These are phyloP conservation scores for Triplophysa bombifrons DNA, from an alignment of 2,797 vertebrate species.

Conservation along the genomic window DNA sequence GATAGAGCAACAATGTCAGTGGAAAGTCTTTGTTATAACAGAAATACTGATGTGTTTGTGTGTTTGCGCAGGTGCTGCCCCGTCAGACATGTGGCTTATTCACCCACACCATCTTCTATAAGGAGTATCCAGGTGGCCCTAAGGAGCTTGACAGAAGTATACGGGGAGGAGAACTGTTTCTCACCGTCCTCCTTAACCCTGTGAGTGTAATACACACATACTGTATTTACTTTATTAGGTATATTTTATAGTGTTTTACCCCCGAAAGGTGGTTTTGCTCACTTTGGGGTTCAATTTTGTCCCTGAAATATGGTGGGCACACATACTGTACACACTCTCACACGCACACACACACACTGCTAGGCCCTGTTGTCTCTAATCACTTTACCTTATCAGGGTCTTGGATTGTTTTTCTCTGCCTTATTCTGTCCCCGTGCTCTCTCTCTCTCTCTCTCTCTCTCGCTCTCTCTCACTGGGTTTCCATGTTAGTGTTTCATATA, in stretches of 20 bases:
- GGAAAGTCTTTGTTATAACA: background rate
- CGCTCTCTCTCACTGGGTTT: slow-evolving; percentile 28
- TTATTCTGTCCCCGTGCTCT: slow-evolving; percentile 24
- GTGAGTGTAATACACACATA: slow-evolving; percentile 76
- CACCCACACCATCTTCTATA: slow-evolving; percentile 98
- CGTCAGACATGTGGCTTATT: slow-evolving; percentile 98
- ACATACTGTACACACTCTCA: background rate
- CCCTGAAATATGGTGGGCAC: background rate
- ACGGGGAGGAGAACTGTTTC: slow-evolving; percentile 93
- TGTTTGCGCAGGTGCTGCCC: slow-evolving; percentile 86
- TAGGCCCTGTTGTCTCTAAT: slow-evolving; percentile 20
- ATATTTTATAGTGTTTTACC: background rate
- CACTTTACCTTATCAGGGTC: slow-evolving; percentile 32
- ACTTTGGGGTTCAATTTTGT: background rate
- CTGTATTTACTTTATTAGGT: background rate
- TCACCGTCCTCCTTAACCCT: slow-evolving; percentile 94
- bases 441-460: slow-evolving; percentile 22
- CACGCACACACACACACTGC: slow-evolving; percentile 30
- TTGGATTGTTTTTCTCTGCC: slow-evolving; percentile 25
- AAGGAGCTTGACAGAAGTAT: slow-evolving; percentile 98
- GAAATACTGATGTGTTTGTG: slow-evolving; percentile 46
- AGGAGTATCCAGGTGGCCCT: slow-evolving; percentile 94
- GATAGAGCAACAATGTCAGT: background rate
- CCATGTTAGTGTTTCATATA: slow-evolving; percentile 54
- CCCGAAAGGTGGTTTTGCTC: background rate